phyloP scores from a whole-genome alignment of 2,113 vertebrate species.

The Trematomus loennbergii region DNA sequence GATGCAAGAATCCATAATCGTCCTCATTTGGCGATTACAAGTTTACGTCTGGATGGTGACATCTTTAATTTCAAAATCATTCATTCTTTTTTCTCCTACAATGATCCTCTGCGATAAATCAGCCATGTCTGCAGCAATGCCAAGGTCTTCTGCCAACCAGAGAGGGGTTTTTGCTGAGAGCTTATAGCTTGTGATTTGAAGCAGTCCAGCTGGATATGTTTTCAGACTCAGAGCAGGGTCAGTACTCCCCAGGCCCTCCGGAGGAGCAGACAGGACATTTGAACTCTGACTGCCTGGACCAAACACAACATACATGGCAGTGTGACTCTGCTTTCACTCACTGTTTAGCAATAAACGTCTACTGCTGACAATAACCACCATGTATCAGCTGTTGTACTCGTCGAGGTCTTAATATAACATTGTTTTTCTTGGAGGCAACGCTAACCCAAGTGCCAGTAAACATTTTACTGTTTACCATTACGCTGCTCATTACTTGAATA shows the following conservation, averaged over 20 bases:
- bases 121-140: slow-evolving; percentile 9
- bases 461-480: slow-evolving; percentile 29
- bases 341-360: neutral
- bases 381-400: neutral
- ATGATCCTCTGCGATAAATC: slow-evolving; percentile 18
- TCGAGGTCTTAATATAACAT: slow-evolving; percentile 13
- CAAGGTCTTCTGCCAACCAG: slow-evolving; percentile 24
- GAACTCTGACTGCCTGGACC: slow-evolving; percentile 1
- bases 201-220: slow-evolving; percentile 41
- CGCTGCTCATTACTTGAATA: slow-evolving; percentile 31
- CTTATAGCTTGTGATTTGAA: slow-evolving; percentile 24
- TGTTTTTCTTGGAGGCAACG: slow-evolving; percentile 3
- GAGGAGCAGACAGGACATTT: too few relatives aligned
- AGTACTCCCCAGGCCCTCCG: slow-evolving; percentile 7
- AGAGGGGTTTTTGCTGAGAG: slow-evolving; percentile 19
- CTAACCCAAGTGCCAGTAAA: neutral
- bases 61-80: slow-evolving; percentile 32
- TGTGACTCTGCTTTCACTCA: neutral
- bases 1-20: slow-evolving; percentile 13
- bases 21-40: slow-evolving; percentile 27
- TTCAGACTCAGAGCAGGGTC: slow-evolving; percentile 12
- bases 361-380: neutral
- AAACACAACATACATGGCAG: neutral
- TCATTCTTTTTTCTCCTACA: neutral
- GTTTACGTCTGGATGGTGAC: neutral